phyloP scores from a whole-genome alignment of 2,797 vertebrate genomes.

The Syngnathus acus region DNA sequence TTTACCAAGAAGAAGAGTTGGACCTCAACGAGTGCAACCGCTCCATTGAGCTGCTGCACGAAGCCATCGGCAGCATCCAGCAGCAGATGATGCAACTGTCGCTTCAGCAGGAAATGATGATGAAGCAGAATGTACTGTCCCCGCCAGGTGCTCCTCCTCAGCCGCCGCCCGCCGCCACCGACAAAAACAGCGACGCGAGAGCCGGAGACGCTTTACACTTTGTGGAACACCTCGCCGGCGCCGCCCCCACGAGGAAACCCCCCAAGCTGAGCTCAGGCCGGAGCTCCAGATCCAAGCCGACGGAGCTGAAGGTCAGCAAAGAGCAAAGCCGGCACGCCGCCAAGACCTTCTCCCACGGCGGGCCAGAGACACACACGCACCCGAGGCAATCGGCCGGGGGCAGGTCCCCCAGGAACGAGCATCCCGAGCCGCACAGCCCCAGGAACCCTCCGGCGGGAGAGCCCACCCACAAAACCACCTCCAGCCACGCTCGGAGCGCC shows the following conservation, averaged over 20 bases:
- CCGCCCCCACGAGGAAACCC: constrained; percentile 72
- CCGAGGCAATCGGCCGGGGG: constrained; percentile 65
- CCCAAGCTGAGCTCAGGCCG: constrained; percentile 79
- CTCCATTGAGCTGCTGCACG: constrained; percentile 90
- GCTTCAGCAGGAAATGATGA: constrained; percentile 85
- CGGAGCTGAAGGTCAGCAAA: constrained; percentile 81
- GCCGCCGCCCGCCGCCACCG: constrained; percentile 21
- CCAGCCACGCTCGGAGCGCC: constrained; percentile 53
- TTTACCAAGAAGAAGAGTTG: constrained; percentile 78
- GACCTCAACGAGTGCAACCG: constrained; percentile 84
- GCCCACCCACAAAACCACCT: constrained; percentile 56
- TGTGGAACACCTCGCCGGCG: constrained; percentile 73
- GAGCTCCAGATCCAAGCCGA: constrained; percentile 70
- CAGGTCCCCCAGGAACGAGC: constrained; percentile 67
- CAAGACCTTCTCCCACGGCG: constrained; percentile 72
- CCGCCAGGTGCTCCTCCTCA: constrained; percentile 48
- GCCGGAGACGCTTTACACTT: constrained; percentile 73
- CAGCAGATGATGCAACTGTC: constrained; percentile 81
- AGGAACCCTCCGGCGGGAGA: constrained; percentile 39
- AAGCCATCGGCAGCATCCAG: constrained; percentile 88
- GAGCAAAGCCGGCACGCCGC: constrained; percentile 71
- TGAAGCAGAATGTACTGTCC: constrained; percentile 84
- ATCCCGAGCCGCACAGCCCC: constrained; percentile 30
- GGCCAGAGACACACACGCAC: constrained; percentile 61
- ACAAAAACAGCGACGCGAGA: constrained; percentile 73